Conservation (phyloP, 2,113 vertebrate genomes). For the Gorsachius goisagi region DNA sequence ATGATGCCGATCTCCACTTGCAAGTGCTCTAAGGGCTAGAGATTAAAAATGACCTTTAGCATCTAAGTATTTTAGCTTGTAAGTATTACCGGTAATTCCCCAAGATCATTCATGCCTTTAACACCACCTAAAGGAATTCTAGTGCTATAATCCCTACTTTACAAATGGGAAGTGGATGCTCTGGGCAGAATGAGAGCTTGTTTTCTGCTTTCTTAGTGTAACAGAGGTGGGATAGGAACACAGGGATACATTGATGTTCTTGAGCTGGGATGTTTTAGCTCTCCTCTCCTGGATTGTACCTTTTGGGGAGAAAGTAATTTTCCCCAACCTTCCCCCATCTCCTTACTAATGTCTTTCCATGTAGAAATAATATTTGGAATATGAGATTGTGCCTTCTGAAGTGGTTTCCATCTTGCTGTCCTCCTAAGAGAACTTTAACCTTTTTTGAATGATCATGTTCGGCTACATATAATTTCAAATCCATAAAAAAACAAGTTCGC, state of each 20-base stretch:
- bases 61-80: neutral
- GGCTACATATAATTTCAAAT: slow-evolving; percentile 38
- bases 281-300: neutral
- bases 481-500: neutral
- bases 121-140: neutral
- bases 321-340: neutral
- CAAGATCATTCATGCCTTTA: neutral
- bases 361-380: slow-evolving; percentile 44
- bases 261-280: neutral
- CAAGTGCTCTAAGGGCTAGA: neutral
- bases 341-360: neutral
- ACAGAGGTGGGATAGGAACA: neutral
- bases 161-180: neutral
- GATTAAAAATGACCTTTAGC: neutral
- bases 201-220: neutral
- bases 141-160: neutral
- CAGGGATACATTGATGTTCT: neutral
- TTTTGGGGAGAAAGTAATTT: neutral
- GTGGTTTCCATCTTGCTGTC: slow-evolving; percentile 54
- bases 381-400: slow-evolving; percentile 2
- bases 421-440: slow-evolving; percentile 32
- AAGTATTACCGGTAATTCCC: neutral
- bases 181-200: neutral
- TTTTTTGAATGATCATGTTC: slow-evolving; percentile 43
- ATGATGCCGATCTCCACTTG: neutral